Percentiles rank a stretch among this genome's conserved stretches.
phyloP scores from a whole-genome alignment of 2,113 vertebrate genomes.

The Amphiprion ocellaris region DNA sequence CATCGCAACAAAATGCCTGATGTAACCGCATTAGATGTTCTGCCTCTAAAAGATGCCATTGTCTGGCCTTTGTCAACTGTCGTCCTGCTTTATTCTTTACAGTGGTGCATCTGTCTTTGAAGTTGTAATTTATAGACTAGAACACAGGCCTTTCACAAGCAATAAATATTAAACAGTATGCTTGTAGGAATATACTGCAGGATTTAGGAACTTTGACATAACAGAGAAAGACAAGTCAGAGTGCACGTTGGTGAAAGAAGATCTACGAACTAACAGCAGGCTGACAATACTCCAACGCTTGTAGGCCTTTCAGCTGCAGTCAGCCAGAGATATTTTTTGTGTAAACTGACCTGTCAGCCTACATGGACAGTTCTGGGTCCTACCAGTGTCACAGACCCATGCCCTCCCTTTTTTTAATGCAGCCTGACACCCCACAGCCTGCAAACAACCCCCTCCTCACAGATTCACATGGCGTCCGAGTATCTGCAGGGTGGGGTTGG shows the following conservation, averaged over 20 bases:
- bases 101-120: conserved; percentile 12
- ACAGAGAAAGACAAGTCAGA: conserved; percentile 1
- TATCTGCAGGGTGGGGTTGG: conserved; percentile 39
- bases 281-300: conserved; percentile 51
- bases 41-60: conserved; percentile 18
- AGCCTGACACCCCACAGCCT: neutral
- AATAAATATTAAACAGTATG: conserved; percentile 4
- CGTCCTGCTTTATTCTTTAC: conserved; percentile 19
- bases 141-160: conserved; percentile 23
- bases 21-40: conserved; percentile 39
- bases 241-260: conserved; percentile 12
- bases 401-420: conserved; percentile 63
- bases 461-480: conserved; percentile 45
- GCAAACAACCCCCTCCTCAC: conserved; percentile 25
- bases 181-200: neutral
- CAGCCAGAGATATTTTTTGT: conserved; percentile 70
- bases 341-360: conserved; percentile 68
- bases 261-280: conserved; percentile 19
- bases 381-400: conserved; percentile 49
- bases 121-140: conserved; percentile 17
- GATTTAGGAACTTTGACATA: neutral
- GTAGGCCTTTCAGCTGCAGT: conserved; percentile 58
- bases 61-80: conserved; percentile 30
- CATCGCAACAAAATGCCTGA: neutral
- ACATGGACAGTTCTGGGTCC: conserved; percentile 68